phyloP scores from a whole-genome alignment of 2,113 vertebrate species.

The human region GRCh38 chr7:36690001-36690500 shows the following conservation, averaged over 20 bases:
- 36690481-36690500: conserved; percentile 9
- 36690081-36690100: background rate
- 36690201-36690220: conserved; percentile 50
- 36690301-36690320: background rate
- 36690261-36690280: background rate
- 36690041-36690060: background rate
- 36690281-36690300: conserved; percentile 4
- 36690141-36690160: background rate
- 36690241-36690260: background rate
- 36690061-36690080: background rate
- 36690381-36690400: background rate
- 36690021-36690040: background rate
- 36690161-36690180: background rate
- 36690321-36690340: background rate
- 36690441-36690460: background rate
- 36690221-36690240: background rate
- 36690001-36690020: background rate
- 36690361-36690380: background rate
- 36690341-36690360: background rate
- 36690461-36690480: background rate
- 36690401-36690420: background rate
- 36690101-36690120: background rate
- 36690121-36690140: conserved; percentile 9
- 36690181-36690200: conserved; percentile 70
- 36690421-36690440: background rate